Percentiles rank a stretch among this genome's conserved stretches.
Evolutionary conservation across 2,888 invertebrate species (phyloP).

Genomic region (Steromphala cineraria): DNA sequence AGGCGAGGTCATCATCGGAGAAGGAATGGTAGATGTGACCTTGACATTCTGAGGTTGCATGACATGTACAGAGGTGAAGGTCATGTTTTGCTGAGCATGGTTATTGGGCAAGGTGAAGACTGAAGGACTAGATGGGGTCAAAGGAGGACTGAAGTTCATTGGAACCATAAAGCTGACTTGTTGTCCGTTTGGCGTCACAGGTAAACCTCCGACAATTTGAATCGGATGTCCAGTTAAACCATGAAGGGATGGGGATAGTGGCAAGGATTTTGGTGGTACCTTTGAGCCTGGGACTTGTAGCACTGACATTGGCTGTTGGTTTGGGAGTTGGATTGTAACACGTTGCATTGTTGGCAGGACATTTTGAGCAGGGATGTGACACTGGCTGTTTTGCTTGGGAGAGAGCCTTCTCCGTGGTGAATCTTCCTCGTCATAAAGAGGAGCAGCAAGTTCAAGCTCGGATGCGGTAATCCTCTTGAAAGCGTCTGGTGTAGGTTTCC

Average conservation of each 20-base stretch:
- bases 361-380: neutral
- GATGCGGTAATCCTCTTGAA: constrained; percentile 18
- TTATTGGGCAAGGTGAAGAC: neutral
- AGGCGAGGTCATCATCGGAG: neutral
- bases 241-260: neutral
- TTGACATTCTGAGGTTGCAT: constrained; percentile 15
- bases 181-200: constrained; percentile 35
- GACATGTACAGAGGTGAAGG: constrained; percentile 11
- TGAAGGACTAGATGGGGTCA: constrained; percentile 36
- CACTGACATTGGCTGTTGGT: constrained; percentile 43
- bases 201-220: neutral
- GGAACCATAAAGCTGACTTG: constrained; percentile 49
- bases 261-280: neutral
- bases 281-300: constrained; percentile 2
- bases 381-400: neutral
- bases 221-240: neutral
- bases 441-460: constrained; percentile 31
- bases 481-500: neutral
- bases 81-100: constrained; percentile 10
- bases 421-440: constrained; percentile 25
- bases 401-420: neutral
- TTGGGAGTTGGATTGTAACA: constrained; percentile 41
- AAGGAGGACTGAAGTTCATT: constrained; percentile 53
- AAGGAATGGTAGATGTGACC: constrained; percentile 5
- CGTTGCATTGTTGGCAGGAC: constrained; percentile 24